A percentile compares a stretch with the other conserved stretches of the same genome.
Conservation (phyloP, 2,113 vertebrate genomes). For the Nipponia nippon region DNA sequence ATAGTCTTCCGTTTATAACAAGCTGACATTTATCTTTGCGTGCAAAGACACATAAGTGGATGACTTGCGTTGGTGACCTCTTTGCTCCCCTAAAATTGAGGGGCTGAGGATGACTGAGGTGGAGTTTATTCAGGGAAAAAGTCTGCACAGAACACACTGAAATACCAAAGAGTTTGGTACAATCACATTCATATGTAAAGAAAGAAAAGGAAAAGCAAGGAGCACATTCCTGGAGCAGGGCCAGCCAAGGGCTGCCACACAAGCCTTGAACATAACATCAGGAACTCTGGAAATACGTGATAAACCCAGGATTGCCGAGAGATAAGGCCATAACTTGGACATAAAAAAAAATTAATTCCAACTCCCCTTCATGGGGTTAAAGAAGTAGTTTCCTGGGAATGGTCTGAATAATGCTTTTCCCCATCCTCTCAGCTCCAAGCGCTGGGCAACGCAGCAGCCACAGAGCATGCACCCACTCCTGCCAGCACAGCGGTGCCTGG, state of each 20-base stretch:
- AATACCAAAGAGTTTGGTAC: neutral
- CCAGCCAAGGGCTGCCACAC: neutral
- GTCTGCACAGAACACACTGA: neutral
- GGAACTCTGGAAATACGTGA: conserved; percentile 24
- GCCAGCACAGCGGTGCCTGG: accelerated
- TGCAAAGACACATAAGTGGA: neutral
- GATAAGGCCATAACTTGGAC: neutral
- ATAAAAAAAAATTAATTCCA: neutral
- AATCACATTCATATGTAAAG: neutral
- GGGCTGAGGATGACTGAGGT: neutral
- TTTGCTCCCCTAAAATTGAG: neutral
- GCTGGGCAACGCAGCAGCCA: neutral
- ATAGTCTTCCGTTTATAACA: neutral
- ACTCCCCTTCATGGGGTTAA: neutral
- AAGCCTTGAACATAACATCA: conserved; percentile 10
- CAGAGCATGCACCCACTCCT: accelerated
- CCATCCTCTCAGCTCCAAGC: neutral
- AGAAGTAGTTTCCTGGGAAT: neutral
- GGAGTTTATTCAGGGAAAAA: neutral
- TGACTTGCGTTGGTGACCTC: neutral
- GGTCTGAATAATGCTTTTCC: neutral
- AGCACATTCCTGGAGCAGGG: conserved; percentile 2
- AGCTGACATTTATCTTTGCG: neutral
- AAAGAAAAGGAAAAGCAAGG: neutral
- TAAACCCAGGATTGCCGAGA: neutral